Conservation (phyloP, 1,140 invertebrate species). For the Drosophila orena region DNA sequence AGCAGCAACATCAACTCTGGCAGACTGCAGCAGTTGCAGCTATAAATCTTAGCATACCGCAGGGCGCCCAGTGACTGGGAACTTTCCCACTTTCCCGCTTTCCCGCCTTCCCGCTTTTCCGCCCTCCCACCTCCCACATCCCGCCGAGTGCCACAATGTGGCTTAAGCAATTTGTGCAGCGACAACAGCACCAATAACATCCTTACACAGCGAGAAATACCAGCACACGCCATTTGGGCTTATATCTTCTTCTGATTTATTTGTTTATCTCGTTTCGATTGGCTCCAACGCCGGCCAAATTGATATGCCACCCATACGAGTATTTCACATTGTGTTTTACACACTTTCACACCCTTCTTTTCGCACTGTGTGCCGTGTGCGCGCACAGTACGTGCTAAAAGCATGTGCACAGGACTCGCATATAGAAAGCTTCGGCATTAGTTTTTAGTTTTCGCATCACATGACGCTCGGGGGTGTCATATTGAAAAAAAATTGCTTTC, state of each 20-base stretch:
- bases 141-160: conserved; percentile 64
- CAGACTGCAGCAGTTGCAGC: conserved; percentile 61
- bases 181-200: conserved; percentile 46
- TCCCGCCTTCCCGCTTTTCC: too few relatives aligned
- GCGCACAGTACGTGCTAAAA: conserved; percentile 56
- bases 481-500: conserved; percentile 78
- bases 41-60: conserved; percentile 81
- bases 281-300: background rate
- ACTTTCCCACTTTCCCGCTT: conserved; percentile 37
- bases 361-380: conserved; percentile 4
- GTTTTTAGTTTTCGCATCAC: conserved; percentile 77
- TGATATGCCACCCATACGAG: background rate
- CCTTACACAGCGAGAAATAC: conserved; percentile 7
- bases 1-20: conserved; percentile 34
- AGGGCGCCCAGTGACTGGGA: conserved; percentile 59
- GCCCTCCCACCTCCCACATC: background rate
- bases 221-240: background rate
- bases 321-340: background rate
- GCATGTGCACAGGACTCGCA: conserved; percentile 55
- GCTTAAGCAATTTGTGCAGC: conserved; percentile 78
- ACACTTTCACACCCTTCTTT: background rate
- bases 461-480: conserved; percentile 76
- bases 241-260: background rate
- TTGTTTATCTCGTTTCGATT: background rate
- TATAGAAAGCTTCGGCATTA: conserved; percentile 56